Conservation (phyloP, 2,888 invertebrate genomes). For the Ceramica pisi region DNA sequence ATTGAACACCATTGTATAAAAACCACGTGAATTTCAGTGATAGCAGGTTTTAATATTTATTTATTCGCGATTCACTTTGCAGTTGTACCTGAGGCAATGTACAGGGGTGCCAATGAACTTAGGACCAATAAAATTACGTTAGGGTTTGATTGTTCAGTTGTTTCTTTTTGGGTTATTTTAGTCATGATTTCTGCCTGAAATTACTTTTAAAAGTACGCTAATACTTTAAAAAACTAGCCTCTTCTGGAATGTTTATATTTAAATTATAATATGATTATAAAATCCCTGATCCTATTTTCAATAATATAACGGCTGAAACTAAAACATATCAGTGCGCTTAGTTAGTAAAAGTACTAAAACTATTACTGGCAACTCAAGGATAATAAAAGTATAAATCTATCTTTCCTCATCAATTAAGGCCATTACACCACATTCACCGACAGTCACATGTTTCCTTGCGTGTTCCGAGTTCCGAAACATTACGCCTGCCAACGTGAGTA, state of each 20-base stretch:
- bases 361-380: not conserved
- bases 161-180: slow-evolving; percentile 15
- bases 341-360: not conserved
- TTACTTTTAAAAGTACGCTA: not conserved
- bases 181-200: not conserved
- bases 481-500: slow-evolving; percentile 33
- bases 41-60: slow-evolving; percentile 30
- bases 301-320: not conserved
- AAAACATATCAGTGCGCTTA: not conserved
- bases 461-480: slow-evolving; percentile 30
- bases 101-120: slow-evolving; percentile 35
- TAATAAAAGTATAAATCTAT: not conserved
- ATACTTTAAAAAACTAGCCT: no score
- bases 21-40: slow-evolving; percentile 37
- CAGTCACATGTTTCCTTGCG: slow-evolving; percentile 58
- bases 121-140: slow-evolving; percentile 1
- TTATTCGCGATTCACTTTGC: slow-evolving; percentile 34
- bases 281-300: no score
- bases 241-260: not conserved
- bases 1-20: slow-evolving; percentile 10
- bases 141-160: not conserved
- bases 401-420: slow-evolving; percentile 28
- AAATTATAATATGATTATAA: not conserved
- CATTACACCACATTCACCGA: slow-evolving; percentile 14
- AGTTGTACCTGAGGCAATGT: not conserved